Base-by-base conservation (phyloP, 1,140 invertebrate species). In the Nylanderia fulva region DNA sequence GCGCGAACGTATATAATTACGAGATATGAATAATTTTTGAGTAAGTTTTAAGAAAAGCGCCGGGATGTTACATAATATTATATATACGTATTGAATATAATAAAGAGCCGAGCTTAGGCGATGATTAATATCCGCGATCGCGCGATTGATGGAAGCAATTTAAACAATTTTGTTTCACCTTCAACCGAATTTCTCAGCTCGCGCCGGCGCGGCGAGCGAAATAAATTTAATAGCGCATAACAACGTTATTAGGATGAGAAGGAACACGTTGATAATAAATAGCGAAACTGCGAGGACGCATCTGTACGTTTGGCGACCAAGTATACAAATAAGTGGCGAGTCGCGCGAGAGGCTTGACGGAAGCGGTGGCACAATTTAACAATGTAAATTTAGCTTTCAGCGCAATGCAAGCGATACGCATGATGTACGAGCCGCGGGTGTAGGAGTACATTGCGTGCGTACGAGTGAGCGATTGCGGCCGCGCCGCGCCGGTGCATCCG, bases 331-430 rank as follows among this genome's bases (percentile, higher is more conserved):
- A 84, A 39, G 66, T 15, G 11, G 27, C 45, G 48, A 48, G 42
- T 66, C 24, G 39, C 48, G 27, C 36, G 52, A 36, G 52, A 36
- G 54, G 66, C 77, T 82, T 82, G 60, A 77, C 48, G 72, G 60
- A 63, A 58, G 21, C 18, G 18, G 54, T 76, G 83, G 76, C 64
- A 85, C 85, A 89, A 82, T 89, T 77, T 86, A 87, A 52, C 61
- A 54, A 82, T 64, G 63, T 89, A 84, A 89, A 85, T 89, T 84
- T 86, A 80, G 87, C 83, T 82, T 58, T 45, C 76, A 39, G 88
- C 33, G 74, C 54, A 60, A 85, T 68, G 87, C 88, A 54, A 74
- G n/a, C 68, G 85, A 80, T 84, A 85, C 83, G 24, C 48, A 11
- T 85, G 82, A 91, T 85, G 82, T 61, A 90, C 61, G 85, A 42